Percentiles rank a stretch among this genome's conserved stretches.
Evolutionary conservation across 2,113 vertebrate species (phyloP).

Genomic region (Mohoua ochrocephala): DNA sequence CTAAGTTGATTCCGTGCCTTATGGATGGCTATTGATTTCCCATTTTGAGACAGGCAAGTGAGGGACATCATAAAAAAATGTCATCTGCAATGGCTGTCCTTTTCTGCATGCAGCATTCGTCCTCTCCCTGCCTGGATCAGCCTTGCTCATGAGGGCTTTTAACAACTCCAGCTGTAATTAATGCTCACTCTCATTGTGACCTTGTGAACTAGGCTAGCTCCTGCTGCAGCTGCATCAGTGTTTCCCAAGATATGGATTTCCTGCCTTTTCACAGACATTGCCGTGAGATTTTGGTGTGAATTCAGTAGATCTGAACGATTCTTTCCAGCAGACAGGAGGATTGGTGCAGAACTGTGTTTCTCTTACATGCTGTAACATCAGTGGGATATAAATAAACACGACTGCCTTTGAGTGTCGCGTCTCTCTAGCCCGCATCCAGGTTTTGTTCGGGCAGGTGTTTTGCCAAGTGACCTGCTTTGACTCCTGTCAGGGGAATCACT

Average conservation of each 20-base stretch:
- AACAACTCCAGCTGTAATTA: not conserved
- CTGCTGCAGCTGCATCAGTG: not conserved
- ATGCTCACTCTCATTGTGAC: not conserved
- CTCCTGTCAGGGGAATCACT: not conserved
- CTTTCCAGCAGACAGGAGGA: not conserved
- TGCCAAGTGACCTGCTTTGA: not conserved
- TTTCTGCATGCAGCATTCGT: not conserved
- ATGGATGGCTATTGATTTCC: constrained; percentile 10
- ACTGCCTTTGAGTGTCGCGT: fast-evolving
- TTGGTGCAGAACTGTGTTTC: not conserved
- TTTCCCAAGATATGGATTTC: not conserved
- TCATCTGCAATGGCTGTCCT: not conserved
- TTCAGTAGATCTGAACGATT: not conserved
- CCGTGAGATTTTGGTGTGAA: not conserved
- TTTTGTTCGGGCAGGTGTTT: not conserved
- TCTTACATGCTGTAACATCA: not conserved
- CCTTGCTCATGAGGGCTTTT: not conserved
- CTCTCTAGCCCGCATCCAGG: not conserved
- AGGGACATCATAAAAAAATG: not conserved
- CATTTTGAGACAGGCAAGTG: not conserved
- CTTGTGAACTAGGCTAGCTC: not conserved
- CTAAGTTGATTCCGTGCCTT: not conserved
- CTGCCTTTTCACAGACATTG: not conserved
- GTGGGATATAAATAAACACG: not conserved
- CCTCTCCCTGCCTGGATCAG: not conserved